Base-by-base conservation (phyloP, 2,888 invertebrate genomes). In the Acanthosoma haemorrhoidale region DNA sequence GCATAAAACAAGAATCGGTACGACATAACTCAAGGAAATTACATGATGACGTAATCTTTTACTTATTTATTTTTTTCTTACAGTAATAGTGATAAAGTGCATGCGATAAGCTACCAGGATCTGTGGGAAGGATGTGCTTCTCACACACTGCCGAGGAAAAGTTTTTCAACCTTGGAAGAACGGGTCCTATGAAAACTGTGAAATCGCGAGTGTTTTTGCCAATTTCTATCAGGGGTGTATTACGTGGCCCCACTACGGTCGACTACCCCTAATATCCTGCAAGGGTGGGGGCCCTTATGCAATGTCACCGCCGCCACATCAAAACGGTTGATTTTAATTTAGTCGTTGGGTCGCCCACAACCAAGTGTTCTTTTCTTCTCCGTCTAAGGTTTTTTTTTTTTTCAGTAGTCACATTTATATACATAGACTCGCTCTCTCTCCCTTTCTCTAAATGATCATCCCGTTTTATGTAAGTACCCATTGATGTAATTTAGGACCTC, bases 161-260 rank as follows among this genome's bases (percentile, higher is more conserved):
- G 2, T 21, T 21, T 18, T 43, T 43, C 21, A n/a, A n/a, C n/a
- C n/a, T 13, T 4, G 13, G 29, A 51, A 51, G n/a, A n/a, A n/a
- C n/a, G n/a, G 25, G 13, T n/a, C 21, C 25, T 21, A 25, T 25
- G 25, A 51, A 51, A 51, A 51, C 25, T 51, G 51, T 51, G 25
- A 51, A 51, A 51, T 51, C 25, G 29, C 13, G 29, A 51, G n/a
- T 25, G n/a, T 5, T 3, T 51, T 51, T 51, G 21, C 51, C 29
- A 51, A 51, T 51, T 51, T 51, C 51, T n/a, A 51, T 51, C 51
- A 43, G 18, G n/a, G n/a, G n/a, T 21, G 43, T 8, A 51, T 51
- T 51, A 51, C 51, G 51, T 51, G n/a, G 51, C 51, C 51, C 21
- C 25, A 25, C 51, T 51, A 25, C n/a, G 8, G n/a, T 25, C n/a